Base-by-base conservation (phyloP, 2,888 invertebrate species). In the Drosophila melanocephala region DNA sequence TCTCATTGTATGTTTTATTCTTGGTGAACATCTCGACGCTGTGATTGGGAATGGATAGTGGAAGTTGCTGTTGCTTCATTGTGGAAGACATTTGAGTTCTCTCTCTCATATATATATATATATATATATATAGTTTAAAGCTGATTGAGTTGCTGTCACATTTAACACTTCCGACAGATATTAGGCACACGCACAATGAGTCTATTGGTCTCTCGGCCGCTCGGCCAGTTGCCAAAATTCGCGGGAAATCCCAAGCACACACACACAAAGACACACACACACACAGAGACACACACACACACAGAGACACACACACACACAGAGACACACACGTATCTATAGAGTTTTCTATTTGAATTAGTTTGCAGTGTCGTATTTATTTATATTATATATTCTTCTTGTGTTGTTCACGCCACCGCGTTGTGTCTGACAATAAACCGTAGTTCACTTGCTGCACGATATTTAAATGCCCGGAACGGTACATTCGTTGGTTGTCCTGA, bases 211-310 rank as follows among this genome's bases (percentile, higher is more conserved):
- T 63, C 12, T 47, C 30, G 28, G 35, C 35, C 56, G 37, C 75
- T 84, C 77, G 91, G 90, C 79, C 59, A 66, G 72, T 77, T 89
- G 91, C 91, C 87, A 90, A 89, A 79, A 78, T 65, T 53, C 81
- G 89, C 90, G 93, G 93, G 93, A 93, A 93, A 93, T 92, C 93
- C 93, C 93, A 92, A 84, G n/a, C 42, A 47, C 60, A 58, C 62
- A 56, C 53, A 53, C 64, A 72, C 56, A 61, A 35, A 33, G 47
- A 52, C 55, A 69, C 72, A 77, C 56, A 51, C 26, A 55, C 35
- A 37, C 58, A 56, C 61, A 62, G 50, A 62, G 39, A 50, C 59
- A 71, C 53, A 59, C 30, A 55, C 53, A 50, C 52, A 67, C 62
- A 77, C 51, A 51, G 26, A 55, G 28, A 42, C 52, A 72, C 62